Evolutionary conservation across 2,113 vertebrate species (phyloP).

Genomic region (Phoxinus phoxinus): DNA sequence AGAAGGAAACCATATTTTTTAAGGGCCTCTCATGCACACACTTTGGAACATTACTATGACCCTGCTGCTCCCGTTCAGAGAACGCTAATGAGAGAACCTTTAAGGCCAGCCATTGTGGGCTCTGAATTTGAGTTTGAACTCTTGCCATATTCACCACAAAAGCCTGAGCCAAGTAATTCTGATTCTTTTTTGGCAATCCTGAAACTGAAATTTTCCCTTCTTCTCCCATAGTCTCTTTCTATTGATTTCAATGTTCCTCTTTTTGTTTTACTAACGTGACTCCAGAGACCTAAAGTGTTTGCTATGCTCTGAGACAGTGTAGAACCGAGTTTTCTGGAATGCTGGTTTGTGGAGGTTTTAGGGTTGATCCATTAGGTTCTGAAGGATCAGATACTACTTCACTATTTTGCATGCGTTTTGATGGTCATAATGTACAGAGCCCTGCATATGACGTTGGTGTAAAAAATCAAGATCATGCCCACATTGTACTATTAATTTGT

Average conservation of each 20-base stretch:
- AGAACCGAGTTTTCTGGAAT: conserved; percentile 17
- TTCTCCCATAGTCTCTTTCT: conserved; percentile 59
- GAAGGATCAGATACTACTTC: background rate
- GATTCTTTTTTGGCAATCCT: conserved; percentile 74
- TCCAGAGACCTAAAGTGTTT: conserved; percentile 24
- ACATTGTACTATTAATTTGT: too few species aligned
- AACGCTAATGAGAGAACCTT: conserved; percentile 77
- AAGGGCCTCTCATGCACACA: conserved; percentile 54
- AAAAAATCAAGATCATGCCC: background rate
- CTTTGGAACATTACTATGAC: conserved; percentile 55
- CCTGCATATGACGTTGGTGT: background rate
- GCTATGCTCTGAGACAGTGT: conserved; percentile 25
- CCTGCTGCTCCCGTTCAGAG: conserved; percentile 54
- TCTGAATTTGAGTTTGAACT: conserved; percentile 70
- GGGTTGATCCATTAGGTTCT: background rate
- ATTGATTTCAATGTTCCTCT: conserved; percentile 15
- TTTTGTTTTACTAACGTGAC: conserved; percentile 25
- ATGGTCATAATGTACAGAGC: background rate
- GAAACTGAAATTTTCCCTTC: conserved; percentile 65
- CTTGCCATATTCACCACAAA: conserved; percentile 78
- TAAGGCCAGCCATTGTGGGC: conserved; percentile 77
- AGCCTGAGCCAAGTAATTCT: conserved; percentile 75
- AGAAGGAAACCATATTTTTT: conserved; percentile 8
- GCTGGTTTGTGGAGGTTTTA: conserved; percentile 13
- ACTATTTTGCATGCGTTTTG: background rate